Base-by-base conservation (phyloP, 2,797 vertebrate genomes). In the Setipinna tenuifilis region DNA sequence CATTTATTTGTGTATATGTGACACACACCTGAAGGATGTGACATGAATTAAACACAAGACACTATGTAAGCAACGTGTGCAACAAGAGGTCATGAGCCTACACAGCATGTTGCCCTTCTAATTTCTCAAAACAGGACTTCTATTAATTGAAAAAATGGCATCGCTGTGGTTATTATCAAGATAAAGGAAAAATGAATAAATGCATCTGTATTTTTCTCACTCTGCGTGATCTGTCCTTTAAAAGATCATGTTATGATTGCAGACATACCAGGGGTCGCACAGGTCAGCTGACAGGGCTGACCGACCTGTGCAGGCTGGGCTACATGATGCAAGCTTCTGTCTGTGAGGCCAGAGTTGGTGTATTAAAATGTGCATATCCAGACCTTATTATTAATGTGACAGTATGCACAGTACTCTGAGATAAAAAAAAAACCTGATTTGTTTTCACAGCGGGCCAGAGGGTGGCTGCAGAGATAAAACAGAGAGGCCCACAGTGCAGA, bases 1-100 rank as follows among this genome's bases (percentile, higher is more conserved):
- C 57, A 90, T 89, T 91, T 93, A 92, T 93, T 92, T 93, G 90
- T 92, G 89, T 89, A 88, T 90, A 90, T 93, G 90, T 92, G 91
- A 92, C 91, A 92, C 91, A 91, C 90, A 88, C 90, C 90, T 91
- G 87, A 86, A 91, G 90, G 88, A 88, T 83, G 87, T 89, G 89
- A 89, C 87, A 85, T 87, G 89, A 91, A 90, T 90, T 89, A 91
- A 90, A 91, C 85, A 85, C 86, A 17, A 59, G 83, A 85, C 61
- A 86, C 85, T 78, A 82, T 75, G 84, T 87, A 65, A 78, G 84
- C 78, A 19, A 78, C 17, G 17, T 17, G 71, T 12, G 17, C 71
- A 21, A 78, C 71, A 78, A 78, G 71, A 78, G 71, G 71, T 78
- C 71, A 78, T 17, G 19, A 35, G 35, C 71, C 35, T 31, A 44